Evolutionary conservation across 2,888 invertebrate genomes (phyloP), one percentile per base, ranked within the genome.

Genomic region (Polydrusus tereticollis): DNA sequence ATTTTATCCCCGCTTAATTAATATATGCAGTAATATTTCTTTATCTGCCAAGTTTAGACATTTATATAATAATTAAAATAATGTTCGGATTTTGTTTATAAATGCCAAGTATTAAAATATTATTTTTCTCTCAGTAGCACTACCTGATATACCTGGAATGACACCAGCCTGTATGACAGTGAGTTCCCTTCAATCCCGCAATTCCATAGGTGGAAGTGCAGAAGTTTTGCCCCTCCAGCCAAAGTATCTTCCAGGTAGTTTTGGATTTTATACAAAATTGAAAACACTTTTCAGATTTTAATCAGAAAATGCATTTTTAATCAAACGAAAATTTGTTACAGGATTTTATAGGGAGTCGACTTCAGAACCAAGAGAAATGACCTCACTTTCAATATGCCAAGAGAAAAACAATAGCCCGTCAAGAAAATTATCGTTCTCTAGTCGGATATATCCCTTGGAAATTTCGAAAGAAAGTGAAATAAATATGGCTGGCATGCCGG

Each of bases 191-290:
- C 90, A 91, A 86, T 91, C 92, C 55, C 86, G 92, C 76, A 89
- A 92, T 76, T 90, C 92, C 58, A 93, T 92, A 77, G 92, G 78
- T 73, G 89, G 90, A 84, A 85, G 89, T 82, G 90, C 91, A 80
- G 89, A 91, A 77, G 88, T 91, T 85, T 87, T 93, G 80, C 92
- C 92, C 71, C 85, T 93, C 69, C 93, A 93, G 88, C 92, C 93
- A 73, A 91, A 90, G 81, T 86, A 91, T 76, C 86, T 91, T 78
- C 89, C 89, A 50, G 88, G 87, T 73, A 66, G 0, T 23, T 21
- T 7, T 26, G 7, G 26, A 26, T 7, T 7, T 5, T 26, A 26
- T 26, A 26, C 26, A 26, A 3, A 26, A 26, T 26, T 26, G 3
- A 26, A 26, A 26, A 26, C 7, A n/a, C n/a, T n/a, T n/a, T n/a